phyloP scores from a whole-genome alignment of 1,140 invertebrate genomes.

The Aporrectodea caliginosa region DNA sequence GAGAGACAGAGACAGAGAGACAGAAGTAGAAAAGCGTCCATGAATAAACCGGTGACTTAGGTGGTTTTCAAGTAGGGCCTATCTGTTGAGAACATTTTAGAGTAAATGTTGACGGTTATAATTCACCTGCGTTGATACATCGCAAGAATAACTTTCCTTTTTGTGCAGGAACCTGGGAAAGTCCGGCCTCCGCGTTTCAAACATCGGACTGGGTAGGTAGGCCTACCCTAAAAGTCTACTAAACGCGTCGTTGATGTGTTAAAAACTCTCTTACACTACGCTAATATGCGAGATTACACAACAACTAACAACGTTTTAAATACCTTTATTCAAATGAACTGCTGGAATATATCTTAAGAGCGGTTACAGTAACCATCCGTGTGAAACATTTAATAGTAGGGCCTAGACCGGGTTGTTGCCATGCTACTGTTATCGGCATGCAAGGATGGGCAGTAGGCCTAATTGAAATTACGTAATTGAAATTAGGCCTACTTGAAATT shows the following conservation, averaged over 20 bases:
- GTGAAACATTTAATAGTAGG: neutral
- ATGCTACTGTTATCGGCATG: no score
- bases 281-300: neutral
- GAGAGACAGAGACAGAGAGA: no score
- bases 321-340: neutral
- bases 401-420: neutral
- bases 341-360: neutral
- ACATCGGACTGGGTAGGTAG: constrained; percentile 74
- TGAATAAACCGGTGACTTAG: no score
- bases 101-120: no score
- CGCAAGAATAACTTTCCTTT: no score
- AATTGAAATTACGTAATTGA: no score
- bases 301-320: neutral
- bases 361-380: neutral
- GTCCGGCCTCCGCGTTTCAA: constrained; percentile 84
- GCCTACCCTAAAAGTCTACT: neutral
- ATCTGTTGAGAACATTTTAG: neutral
- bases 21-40: no score
- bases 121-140: no score
- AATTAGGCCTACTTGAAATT: no score
- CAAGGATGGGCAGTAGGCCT: no score
- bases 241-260: neutral
- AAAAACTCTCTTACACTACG: constrained; percentile 18
- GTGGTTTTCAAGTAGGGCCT: no score
- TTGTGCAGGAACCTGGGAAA: constrained; percentile 76